Conservation (phyloP, 2,113 vertebrate genomes). For the Panurus biarmicus region DNA sequence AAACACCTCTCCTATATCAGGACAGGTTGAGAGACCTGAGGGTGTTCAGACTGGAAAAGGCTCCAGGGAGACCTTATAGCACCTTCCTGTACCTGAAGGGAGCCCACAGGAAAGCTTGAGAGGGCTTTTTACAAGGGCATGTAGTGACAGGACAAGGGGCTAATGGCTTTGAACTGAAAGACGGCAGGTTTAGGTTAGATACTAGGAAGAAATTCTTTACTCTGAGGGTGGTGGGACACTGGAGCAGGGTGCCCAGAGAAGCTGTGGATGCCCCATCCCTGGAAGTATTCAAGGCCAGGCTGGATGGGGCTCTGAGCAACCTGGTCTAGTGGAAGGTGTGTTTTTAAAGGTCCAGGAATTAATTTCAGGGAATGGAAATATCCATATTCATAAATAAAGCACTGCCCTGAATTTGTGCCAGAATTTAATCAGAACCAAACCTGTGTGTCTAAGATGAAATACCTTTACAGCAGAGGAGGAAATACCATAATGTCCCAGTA, state of each 20-base stretch:
- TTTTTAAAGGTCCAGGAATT: background rate
- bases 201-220: background rate
- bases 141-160: background rate
- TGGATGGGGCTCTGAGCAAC: background rate
- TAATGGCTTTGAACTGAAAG: background rate
- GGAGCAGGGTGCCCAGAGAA: background rate
- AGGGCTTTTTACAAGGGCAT: background rate
- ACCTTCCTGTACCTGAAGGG: background rate
- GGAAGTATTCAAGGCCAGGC: background rate
- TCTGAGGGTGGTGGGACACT: background rate
- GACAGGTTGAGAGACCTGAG: background rate
- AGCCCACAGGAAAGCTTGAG: background rate
- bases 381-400: background rate
- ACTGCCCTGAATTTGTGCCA: constrained; percentile 7
- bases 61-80: background rate
- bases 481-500: constrained; percentile 29
- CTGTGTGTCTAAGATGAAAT: background rate
- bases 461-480: constrained; percentile 21
- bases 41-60: background rate
- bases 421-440: constrained; percentile 43
- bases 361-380: background rate
- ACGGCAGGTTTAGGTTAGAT: background rate
- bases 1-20: background rate
- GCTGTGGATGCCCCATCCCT: background rate
- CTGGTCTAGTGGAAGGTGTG: background rate